Evolutionary conservation across 2,888 invertebrate species (phyloP), one percentile per base, ranked within the genome.

Genomic region (Lepidochitona cinerea): DNA sequence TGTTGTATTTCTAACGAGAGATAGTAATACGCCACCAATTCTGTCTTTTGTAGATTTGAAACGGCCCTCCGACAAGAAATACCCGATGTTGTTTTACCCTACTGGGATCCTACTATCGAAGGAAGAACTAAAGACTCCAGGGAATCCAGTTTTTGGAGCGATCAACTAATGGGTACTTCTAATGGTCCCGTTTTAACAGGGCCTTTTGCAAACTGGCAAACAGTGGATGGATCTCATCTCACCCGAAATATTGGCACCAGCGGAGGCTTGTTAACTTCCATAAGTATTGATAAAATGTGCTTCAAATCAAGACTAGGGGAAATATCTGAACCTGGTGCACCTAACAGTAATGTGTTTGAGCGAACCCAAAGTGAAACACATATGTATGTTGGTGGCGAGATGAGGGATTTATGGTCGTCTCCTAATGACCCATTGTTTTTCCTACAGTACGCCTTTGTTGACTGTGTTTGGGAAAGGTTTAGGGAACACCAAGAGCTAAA

Each of bases 81-180:
- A 6, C 83, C 85, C 0, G 71, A 74, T 1, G 84, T 85, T 0
- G 83, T 85, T 6, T 37, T 87, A 6, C 87, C 87, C 0, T 87
- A 84, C 77, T 86, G 86, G 85, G 86, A 86, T 74, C 83, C 82
- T 6, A 81, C 84, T 2, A 65, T 86, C 33, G 86, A 86, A 71
- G 77, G 77, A 26, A 76, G 79, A 12, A 72, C 86, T 54, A 72
- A 59, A 0, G 77, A 83, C 70, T 83, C 86, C 0, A 71, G 75
- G 1, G 72, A 76, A 37, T 87, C 87, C 1, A 72, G 79, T 26
- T 54, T 87, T 12, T 87, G 84, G 81, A 80, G 83, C 7, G 75
- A 81, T 0, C 76, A 79, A 0, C 86, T 87, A 64, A 68, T 85
- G 6, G 86, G 86, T 6, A 81, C 77, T 36, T 79, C 81, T 0